These are phyloP conservation scores for Propithecus deckenii DNA, from an alignment of 2,797 vertebrate genomes.

Conservation along the genomic window DNA sequence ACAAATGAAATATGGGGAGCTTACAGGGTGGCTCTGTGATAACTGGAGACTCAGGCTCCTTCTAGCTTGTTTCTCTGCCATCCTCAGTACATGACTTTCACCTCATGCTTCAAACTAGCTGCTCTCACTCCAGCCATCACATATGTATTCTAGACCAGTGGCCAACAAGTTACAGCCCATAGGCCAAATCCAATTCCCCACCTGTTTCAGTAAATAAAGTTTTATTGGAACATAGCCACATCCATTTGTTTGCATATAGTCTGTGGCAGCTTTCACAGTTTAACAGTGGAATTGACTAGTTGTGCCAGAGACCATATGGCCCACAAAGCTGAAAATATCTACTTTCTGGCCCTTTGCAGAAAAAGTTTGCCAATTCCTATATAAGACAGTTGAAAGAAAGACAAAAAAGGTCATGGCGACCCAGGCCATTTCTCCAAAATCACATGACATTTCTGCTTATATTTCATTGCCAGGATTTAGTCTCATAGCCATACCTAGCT, in stretches of 20 bases:
- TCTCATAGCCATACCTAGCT: neutral
- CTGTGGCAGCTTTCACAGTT: slow-evolving; percentile 30
- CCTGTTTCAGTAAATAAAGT: neutral
- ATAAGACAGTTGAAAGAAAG: neutral
- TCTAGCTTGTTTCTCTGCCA: neutral
- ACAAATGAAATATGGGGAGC: slow-evolving; percentile 29
- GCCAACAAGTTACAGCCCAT: neutral
- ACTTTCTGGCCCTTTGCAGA: slow-evolving; percentile 8
- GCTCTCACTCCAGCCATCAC: neutral
- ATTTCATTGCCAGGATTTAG: neutral
- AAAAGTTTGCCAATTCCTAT: neutral
- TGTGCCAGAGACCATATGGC: neutral
- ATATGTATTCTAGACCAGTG: neutral
- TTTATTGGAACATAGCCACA: neutral
- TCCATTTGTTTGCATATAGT: neutral
- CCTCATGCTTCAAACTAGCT: neutral
- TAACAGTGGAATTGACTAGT: neutral
- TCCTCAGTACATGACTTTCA: neutral
- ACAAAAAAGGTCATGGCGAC: neutral
- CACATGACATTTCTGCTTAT: neutral
- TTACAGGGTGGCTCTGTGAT: neutral
- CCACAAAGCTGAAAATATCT: slow-evolving; percentile 40
- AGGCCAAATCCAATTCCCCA: neutral
- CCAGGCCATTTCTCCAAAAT: slow-evolving; percentile 18
- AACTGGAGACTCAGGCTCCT: neutral